phyloP scores from a whole-genome alignment of 2,888 invertebrate species.

The Geotrupes spiniger region DNA sequence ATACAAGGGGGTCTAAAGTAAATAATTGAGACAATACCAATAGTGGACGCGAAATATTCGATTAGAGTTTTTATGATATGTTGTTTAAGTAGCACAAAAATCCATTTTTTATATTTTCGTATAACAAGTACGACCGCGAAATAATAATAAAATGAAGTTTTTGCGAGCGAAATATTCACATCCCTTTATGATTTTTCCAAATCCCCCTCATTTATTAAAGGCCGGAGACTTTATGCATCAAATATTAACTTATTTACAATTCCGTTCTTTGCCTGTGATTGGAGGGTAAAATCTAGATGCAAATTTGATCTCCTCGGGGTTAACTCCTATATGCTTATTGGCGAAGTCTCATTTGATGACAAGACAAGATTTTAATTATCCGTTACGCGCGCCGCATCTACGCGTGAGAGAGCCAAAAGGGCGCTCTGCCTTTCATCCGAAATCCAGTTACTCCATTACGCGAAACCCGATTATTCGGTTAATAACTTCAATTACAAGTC shows the following conservation, averaged over 20 bases:
- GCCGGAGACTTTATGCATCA: slow-evolving; percentile 33
- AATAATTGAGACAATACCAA: too few species aligned
- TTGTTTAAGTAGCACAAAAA: too few species aligned
- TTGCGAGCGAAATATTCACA: slow-evolving; percentile 1
- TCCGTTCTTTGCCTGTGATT: slow-evolving; percentile 29
- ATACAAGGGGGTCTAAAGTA: too few species aligned
- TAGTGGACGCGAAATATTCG: too few species aligned
- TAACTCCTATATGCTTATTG: slow-evolving; percentile 37
- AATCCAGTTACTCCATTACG: too few species aligned
- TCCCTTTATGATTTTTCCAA: slow-evolving; percentile 18
- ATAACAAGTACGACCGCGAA: too few species aligned
- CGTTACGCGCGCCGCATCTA: slow-evolving; percentile 3
- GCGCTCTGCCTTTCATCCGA: background rate
- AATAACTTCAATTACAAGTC: too few species aligned
- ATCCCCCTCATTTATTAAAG: slow-evolving; percentile 25
- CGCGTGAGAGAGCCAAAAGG: slow-evolving; percentile 1
- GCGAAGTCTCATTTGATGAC: slow-evolving; percentile 42
- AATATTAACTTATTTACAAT: slow-evolving; percentile 35
- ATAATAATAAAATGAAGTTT: too few species aligned
- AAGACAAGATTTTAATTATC: slow-evolving; percentile 31
- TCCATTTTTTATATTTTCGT: too few species aligned
- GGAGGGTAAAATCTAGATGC: slow-evolving; percentile 23
- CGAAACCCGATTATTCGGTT: too few species aligned
- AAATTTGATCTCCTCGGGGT: slow-evolving; percentile 23
- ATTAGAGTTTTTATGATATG: too few species aligned